phyloP scores from a whole-genome alignment of 2,113 vertebrate genomes.

The Danio rerio region GRCz12tu NC_133177.1:43930501-43931000 shows the following conservation, averaged over 20 bases:
- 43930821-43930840: background rate
- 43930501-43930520: background rate
- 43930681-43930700: background rate
- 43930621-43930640: no score
- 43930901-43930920: conserved; percentile 59
- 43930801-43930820: background rate
- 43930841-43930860: conserved; percentile 67
- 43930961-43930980: background rate
- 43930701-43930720: background rate
- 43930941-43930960: conserved; percentile 64
- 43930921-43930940: conserved; percentile 35
- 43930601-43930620: no score
- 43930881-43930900: conserved; percentile 65
- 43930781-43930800: background rate
- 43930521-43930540: background rate
- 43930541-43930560: background rate
- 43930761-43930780: background rate
- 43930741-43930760: background rate
- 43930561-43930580: background rate
- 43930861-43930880: conserved; percentile 75
- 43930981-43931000: background rate
- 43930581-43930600: background rate
- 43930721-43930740: background rate
- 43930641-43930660: background rate
- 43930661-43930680: background rate